Conservation (phyloP, 2,113 vertebrate genomes). For the Anhinga anhinga region DNA sequence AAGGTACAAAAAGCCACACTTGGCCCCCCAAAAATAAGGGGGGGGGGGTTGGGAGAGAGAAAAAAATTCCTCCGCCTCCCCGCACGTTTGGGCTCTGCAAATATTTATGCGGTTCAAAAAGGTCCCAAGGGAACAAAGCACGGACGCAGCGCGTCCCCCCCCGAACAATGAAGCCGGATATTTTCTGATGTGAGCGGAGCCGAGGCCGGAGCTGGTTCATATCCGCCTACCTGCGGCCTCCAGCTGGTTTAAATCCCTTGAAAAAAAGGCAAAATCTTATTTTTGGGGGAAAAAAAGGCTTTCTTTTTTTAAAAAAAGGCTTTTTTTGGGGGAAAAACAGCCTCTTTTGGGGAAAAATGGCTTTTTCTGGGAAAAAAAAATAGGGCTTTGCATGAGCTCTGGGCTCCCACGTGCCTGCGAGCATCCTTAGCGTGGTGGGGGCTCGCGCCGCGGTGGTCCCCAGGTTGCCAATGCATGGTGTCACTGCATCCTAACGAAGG, state of each 20-base stretch:
- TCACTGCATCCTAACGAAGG: background rate
- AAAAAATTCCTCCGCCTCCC: background rate
- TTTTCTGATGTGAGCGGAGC: slow-evolving; percentile 29
- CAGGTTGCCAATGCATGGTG: fast-evolving
- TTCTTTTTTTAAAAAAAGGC: background rate
- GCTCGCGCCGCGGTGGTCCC: fast-evolving
- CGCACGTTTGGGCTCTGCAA: background rate
- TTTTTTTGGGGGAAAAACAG: background rate
- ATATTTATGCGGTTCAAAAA: background rate
- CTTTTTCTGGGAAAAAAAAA: background rate
- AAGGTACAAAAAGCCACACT: background rate
- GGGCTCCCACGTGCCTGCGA: background rate
- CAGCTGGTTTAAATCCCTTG: background rate
- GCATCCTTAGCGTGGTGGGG: background rate
- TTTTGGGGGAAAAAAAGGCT: background rate
- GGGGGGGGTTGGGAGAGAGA: fast-evolving
- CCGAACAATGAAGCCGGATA: slow-evolving; percentile 40
- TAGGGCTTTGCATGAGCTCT: background rate
- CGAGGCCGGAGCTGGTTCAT: background rate
- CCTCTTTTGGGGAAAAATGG: no score
- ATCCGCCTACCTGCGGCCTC: background rate
- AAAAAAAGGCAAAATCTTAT: background rate
- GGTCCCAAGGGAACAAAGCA: slow-evolving; percentile 34
- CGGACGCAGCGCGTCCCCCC: background rate
- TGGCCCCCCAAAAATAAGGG: background rate